Percentiles rank a stretch among this genome's conserved stretches.
Evolutionary conservation across 2,888 invertebrate genomes (phyloP).

Genomic region (Phasia obesa): DNA sequence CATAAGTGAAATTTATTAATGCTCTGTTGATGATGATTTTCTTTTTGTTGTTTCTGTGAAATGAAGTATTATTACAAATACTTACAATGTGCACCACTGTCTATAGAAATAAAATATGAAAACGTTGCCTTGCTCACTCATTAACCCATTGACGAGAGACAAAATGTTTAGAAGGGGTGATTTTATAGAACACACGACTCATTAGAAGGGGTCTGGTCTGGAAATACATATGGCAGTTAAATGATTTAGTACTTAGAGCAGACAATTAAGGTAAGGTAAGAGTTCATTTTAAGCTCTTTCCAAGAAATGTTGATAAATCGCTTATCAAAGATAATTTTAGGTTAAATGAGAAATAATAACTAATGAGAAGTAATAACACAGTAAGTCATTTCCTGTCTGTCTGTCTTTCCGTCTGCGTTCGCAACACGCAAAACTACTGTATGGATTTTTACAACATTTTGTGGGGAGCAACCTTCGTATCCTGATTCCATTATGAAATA

Average conservation of each 20-base stretch:
- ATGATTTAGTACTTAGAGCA: slow-evolving; percentile 6
- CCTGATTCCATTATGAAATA: too few relatives aligned
- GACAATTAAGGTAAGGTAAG: not conserved
- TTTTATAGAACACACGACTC: slow-evolving; percentile 37
- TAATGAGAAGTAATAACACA: too few relatives aligned
- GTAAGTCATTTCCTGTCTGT: too few relatives aligned
- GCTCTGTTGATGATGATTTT: slow-evolving; percentile 35
- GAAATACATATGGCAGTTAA: slow-evolving; percentile 11
- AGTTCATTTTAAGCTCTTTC: too few relatives aligned
- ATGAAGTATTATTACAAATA: slow-evolving; percentile 41
- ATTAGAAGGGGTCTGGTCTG: slow-evolving; percentile 18
- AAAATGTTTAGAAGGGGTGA: slow-evolving; percentile 5
- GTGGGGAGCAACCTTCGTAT: too few relatives aligned
- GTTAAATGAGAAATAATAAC: too few relatives aligned
- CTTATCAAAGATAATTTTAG: too few relatives aligned
- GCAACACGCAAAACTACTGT: too few relatives aligned
- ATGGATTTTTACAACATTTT: too few relatives aligned
- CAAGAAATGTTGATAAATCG: too few relatives aligned
- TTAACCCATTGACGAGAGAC: slow-evolving; percentile 51
- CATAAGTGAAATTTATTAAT: slow-evolving; percentile 79
- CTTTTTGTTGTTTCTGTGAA: slow-evolving; percentile 2
- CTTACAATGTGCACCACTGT: slow-evolving; percentile 12
- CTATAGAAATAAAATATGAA: slow-evolving; percentile 41
- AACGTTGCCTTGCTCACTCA: slow-evolving; percentile 12
- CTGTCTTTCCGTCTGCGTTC: too few relatives aligned